Conservation (phyloP, 2,797 vertebrate species). For the Onychomys leucogaster region DNA sequence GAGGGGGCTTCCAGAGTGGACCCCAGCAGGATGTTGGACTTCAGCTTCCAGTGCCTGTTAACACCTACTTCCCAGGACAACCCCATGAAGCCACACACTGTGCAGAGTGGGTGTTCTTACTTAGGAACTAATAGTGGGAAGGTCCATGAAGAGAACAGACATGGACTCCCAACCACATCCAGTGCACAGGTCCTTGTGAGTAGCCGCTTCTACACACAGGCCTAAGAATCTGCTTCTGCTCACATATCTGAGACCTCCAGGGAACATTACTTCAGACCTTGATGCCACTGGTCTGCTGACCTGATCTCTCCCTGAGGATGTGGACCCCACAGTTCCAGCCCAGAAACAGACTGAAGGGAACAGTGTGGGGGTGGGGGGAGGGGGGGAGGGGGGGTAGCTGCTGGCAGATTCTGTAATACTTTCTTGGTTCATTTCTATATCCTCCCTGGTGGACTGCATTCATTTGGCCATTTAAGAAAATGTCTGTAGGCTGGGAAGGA, state of each 20-base stretch:
- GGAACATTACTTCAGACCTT: background rate
- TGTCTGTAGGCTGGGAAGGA: too few relatives aligned
- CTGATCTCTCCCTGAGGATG: background rate
- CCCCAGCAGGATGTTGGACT: background rate
- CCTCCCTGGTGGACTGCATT: background rate
- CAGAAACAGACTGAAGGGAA: background rate
- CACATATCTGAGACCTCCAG: background rate
- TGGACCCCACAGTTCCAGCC: background rate
- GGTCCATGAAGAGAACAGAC: too few relatives aligned
- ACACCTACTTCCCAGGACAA: too few relatives aligned
- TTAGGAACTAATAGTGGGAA: background rate
- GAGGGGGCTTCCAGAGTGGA: background rate
- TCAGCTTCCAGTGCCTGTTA: background rate
- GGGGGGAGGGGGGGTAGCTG: too few relatives aligned
- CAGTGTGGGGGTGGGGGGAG: too few relatives aligned
- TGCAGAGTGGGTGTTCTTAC: background rate
- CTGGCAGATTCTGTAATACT: background rate
- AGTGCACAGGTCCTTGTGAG: background rate
- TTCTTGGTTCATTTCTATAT: background rate
- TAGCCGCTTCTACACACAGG: accelerated
- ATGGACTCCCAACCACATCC: accelerated
- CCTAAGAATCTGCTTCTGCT: accelerated
- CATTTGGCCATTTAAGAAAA: background rate
- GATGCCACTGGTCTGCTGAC: too few relatives aligned
- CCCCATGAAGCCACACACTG: accelerated